A percentile compares a stretch with the other conserved stretches of the same genome.
Conservation (phyloP, 2,113 vertebrate species). For the Callionymus lyra region DNA sequence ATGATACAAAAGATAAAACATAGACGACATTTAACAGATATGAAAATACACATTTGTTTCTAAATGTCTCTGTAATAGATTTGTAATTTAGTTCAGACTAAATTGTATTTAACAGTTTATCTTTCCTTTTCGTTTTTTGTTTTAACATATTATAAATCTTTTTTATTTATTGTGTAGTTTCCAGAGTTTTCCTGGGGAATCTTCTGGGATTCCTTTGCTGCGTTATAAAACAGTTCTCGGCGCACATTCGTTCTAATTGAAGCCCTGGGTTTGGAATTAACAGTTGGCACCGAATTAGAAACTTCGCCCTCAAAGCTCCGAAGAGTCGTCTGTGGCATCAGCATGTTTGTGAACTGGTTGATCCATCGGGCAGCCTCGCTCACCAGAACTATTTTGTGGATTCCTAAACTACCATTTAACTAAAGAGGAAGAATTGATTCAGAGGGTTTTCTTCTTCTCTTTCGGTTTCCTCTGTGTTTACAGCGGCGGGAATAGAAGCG, state of each 20-base stretch:
- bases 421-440: conserved; percentile 12
- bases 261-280: conserved; percentile 1
- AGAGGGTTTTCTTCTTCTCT: not conserved
- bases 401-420: conserved; percentile 13
- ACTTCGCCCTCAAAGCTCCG: not conserved
- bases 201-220: not conserved
- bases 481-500: not conserved
- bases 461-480: not conserved
- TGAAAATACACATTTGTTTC: no score
- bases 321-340: not conserved
- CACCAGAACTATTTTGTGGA: conserved; percentile 10
- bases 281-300: conserved; percentile 2
- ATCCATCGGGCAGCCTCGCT: conserved; percentile 2
- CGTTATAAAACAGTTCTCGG: not conserved
- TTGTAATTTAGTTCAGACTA: no score
- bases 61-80: no score
- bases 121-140: no score
- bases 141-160: no score
- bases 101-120: no score
- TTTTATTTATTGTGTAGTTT: no score
- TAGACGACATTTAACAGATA: no score
- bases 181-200: no score
- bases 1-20: no score
- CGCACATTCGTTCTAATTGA: not conserved
- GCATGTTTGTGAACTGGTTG: conserved; percentile 10